Percentiles rank a stretch among this genome's conserved stretches.
Evolutionary conservation across 2,113 vertebrate species (phyloP).

Genomic region (Ammodytes dubius): DNA sequence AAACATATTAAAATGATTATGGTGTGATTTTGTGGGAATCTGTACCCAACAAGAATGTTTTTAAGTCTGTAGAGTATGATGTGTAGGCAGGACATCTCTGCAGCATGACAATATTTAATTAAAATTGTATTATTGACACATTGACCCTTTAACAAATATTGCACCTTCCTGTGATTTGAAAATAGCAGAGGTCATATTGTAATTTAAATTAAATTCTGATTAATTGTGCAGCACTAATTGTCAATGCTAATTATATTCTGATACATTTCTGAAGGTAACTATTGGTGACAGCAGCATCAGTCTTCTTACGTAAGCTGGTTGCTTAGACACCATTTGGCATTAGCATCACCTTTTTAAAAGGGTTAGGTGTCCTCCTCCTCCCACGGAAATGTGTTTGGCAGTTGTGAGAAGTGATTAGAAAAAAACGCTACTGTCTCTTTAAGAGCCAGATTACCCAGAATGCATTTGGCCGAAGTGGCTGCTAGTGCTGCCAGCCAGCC

Average conservation of each 20-base stretch:
- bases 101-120: too few species aligned
- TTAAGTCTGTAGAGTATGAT: too few species aligned
- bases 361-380: conserved; percentile 65
- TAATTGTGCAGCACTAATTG: not conserved
- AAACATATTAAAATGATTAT: too few species aligned
- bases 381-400: conserved; percentile 36
- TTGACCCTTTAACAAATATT: too few species aligned
- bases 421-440: conserved; percentile 77
- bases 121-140: too few species aligned
- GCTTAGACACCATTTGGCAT: conserved; percentile 61
- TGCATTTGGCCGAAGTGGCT: conserved; percentile 76
- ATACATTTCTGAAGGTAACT: conserved; percentile 13
- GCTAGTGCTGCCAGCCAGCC: conserved; percentile 57
- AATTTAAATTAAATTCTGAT: too few species aligned
- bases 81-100: too few species aligned
- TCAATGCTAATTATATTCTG: not conserved
- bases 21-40: too few species aligned
- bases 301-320: conserved; percentile 66
- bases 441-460: conserved; percentile 84
- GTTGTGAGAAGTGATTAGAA: conserved; percentile 5
- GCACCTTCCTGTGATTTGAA: too few species aligned
- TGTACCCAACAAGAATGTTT: too few species aligned
- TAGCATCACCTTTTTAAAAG: conserved; percentile 55
- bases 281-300: conserved; percentile 8
- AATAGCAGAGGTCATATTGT: too few species aligned